A percentile compares a stretch with the other conserved stretches of the same genome.
Conservation (phyloP, 2,797 vertebrate species). For the Hemitrygon akajei region DNA sequence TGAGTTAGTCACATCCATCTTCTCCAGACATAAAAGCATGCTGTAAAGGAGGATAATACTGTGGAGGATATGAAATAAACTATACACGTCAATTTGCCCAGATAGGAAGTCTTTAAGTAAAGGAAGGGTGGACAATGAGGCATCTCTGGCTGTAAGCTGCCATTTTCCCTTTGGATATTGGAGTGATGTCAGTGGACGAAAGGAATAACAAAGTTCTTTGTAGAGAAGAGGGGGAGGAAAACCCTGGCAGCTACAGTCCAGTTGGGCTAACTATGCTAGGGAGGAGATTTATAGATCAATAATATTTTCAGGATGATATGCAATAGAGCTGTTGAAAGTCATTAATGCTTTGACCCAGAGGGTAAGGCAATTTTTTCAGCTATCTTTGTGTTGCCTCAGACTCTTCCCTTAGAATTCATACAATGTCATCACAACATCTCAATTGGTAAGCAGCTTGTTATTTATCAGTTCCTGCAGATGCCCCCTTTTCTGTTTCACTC, state of each 20-base stretch:
- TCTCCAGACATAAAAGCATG: background rate
- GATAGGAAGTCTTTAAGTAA: background rate
- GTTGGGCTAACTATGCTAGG: background rate
- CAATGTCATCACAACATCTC: background rate
- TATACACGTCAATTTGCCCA: background rate
- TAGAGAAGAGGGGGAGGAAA: background rate
- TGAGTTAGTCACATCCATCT: background rate
- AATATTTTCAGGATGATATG: background rate
- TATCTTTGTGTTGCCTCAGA: background rate
- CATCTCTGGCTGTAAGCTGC: background rate
- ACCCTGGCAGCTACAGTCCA: background rate
- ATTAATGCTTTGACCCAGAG: background rate
- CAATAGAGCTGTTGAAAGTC: background rate
- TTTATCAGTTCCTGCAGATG: background rate
- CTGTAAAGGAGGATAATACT: background rate
- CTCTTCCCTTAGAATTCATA: background rate
- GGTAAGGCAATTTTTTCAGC: no score
- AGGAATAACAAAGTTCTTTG: background rate
- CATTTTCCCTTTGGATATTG: background rate
- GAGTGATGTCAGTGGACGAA: no score
- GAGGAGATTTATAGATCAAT: background rate
- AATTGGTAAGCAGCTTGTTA: background rate
- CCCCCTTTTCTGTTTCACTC: background rate
- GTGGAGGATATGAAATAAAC: background rate
- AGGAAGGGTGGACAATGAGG: background rate